Conservation (phyloP, 1,140 invertebrate genomes). For the Acyrthosiphon pisum region DNA sequence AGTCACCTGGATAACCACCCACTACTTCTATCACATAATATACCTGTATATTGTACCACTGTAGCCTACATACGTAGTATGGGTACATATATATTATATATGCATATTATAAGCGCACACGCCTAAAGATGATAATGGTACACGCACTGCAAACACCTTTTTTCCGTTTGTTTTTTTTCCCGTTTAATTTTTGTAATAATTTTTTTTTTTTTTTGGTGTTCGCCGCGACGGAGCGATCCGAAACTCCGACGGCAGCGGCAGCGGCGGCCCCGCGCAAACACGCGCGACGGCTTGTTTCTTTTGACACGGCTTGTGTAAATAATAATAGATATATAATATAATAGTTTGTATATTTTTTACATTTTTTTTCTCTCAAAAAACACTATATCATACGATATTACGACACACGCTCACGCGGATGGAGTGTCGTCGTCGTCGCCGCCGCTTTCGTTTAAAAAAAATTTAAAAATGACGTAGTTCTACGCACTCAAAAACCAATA, state of each 20-base stretch:
- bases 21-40: neutral
- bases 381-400: neutral
- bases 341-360: slow-evolving; percentile 32
- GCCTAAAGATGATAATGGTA: slow-evolving; percentile 47
- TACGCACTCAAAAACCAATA: slow-evolving; percentile 25
- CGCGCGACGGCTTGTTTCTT: neutral
- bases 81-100: too few relatives aligned
- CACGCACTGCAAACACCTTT: slow-evolving; percentile 48
- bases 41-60: slow-evolving; percentile 14
- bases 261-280: neutral
- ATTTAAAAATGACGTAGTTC: slow-evolving; percentile 50
- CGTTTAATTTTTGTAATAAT: slow-evolving; percentile 2
- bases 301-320: slow-evolving; percentile 23
- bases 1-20: slow-evolving; percentile 56
- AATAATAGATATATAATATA: neutral
- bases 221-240: neutral
- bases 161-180: slow-evolving; percentile 24
- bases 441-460: neutral
- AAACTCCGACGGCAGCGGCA: neutral
- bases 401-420: neutral
- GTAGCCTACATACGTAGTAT: neutral
- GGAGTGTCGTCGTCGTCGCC: neutral
- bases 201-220: slow-evolving; percentile 1
- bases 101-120: neutral
- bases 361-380: neutral